Base-by-base conservation (phyloP, 2,888 invertebrate species). In the Autographa gamma region DNA sequence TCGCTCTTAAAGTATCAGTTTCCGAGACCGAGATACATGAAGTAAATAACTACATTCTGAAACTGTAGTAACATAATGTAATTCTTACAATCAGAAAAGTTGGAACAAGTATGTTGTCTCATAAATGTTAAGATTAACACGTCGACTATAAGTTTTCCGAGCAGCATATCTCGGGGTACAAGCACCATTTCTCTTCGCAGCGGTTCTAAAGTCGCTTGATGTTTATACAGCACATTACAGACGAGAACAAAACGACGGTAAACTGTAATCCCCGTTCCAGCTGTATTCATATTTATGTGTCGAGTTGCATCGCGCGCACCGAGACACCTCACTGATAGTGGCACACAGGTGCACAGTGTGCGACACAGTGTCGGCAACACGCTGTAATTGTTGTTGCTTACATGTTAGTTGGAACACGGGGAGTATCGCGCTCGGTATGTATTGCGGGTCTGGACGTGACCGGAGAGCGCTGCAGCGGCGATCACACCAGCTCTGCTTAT, bases 381-480 rank as follows among this genome's bases (percentile, higher is more conserved):
- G 8, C n/a, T 0, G 1, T 9, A 18, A 9, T n/a, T 54, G 9
- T 7, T 0, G 18, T 60, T 64, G 5, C 13, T 38, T 19, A n/a
- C 1, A 3, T 25, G 32, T 5, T 9, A 61, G 38, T 32, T 74
- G 75, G 54, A 76, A 76, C 5, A 64, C 75, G 16, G 9, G 16
- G 25, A 6, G 41, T 56, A 3, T 43, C 25, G 18, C 58, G 54
- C 56, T 76, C 80, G 58, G 63, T 64, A 76, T 80, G 81, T 56
- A 76, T 71, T 63, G 77, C 65, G 58, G 48, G 32, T n/a, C 18
- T 32, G 25, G 25, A 80, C 76, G 81, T 76, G 76, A 63, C 72
- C 11, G 25, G 66, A 25, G 71, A n/a, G 60, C 56, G 19, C 61
- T 71, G 58, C 65, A 19, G 41, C n/a, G 62, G 70, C 60, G 64